Evolutionary conservation across 2,113 vertebrate genomes (phyloP), one percentile per base, ranked within the genome.

Genomic region (Pollachius pollachius): DNA sequence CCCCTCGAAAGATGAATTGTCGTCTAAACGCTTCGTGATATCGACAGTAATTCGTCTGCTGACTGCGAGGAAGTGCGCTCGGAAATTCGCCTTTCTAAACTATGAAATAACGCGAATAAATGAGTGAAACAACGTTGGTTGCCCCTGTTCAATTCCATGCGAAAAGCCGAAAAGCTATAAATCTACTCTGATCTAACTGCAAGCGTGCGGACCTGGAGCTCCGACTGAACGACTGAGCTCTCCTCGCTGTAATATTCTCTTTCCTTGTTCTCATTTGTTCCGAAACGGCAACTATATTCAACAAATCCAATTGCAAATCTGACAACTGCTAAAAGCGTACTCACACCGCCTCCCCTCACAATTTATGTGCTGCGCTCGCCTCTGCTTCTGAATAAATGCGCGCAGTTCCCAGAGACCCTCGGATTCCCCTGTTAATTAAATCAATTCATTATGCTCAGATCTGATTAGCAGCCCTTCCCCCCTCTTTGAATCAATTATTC

Each of bases 401-500:
- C 92, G 92, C 93, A 90, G 94, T 95, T 98, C 95, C 95, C 95
- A 94, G 93, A 95, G 95, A 96, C 93, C 95, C 96, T 93, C 92
- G 94, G 95, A 97, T 95, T 96, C 97, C 96, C 97, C 94, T 95
- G 97, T 97, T 98, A 99, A 99, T 99, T 98, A 98, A 99, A 98
- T 98, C 97, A 99, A 98, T 99, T 99, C 97, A 99, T 99, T 99
- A 98, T 96, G 96, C 96, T 96, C 95, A 96, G 96, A 98, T 99
- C 97, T 99, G 97, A 99, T 99, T 99, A 98, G 96, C 97, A 92
- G 94, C 95, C 96, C 95, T 94, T 95, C 95, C 96, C 95, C 94
- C 94, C 94, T 93, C 95, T 97, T 97, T 97, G 96, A 99, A 99
- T 99, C 97, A 98, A 99, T 99, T 99, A 99, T 99, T 99, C 97